Base-by-base conservation (phyloP, 1,140 invertebrate species). In the Lasaia peninsularis region DNA sequence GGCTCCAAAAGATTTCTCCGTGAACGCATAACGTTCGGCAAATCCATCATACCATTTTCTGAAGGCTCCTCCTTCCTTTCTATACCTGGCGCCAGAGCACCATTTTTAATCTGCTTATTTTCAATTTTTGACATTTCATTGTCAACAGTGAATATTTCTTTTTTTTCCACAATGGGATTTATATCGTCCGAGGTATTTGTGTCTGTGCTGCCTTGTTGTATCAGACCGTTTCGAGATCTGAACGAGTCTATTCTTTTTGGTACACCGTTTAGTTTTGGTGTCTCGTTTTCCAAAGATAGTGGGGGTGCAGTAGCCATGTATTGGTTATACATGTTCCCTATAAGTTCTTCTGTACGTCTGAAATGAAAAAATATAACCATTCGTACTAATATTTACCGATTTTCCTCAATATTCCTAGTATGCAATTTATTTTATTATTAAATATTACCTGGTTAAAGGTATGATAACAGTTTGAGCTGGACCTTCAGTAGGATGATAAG, bases 401-500 rank as follows among this genome's bases (percentile, higher is more conserved):
- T 28, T 6, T 7, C 24, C 24, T 28, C n/a, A n/a, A n/a, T n/a
- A 28, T 28, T 7, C 24, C 8, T 5, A 28, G 24, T 28, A 28
- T 7, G 8, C 24, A 28, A 49, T 59, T 31, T 54, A 16, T n/a
- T 40, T 11, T 12, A n/a, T n/a, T n/a, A 20, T 9, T 49, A 11
- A 8, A 55, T 49, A 9, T 63, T 83, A 82, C 81, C 89, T 88
- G n/a, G 90, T 91, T 10, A 92, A 65, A 3, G 91, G 91, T 64
- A 92, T 91, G 18, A 92, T 92, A 14, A 92, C 89, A 14, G 90
- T 90, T 60, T 91, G 89, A 0, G 78, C 61, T 0, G 73, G 59
- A 33, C 89, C 85, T 28, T 80, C 71, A 9, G 75, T 63, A 0
- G 93, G 93, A 53, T 92, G 91, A 67, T 94, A 94, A 1, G 90